Conservation (phyloP, 2,797 vertebrate genomes). For the Eupleurogrammus muticus region DNA sequence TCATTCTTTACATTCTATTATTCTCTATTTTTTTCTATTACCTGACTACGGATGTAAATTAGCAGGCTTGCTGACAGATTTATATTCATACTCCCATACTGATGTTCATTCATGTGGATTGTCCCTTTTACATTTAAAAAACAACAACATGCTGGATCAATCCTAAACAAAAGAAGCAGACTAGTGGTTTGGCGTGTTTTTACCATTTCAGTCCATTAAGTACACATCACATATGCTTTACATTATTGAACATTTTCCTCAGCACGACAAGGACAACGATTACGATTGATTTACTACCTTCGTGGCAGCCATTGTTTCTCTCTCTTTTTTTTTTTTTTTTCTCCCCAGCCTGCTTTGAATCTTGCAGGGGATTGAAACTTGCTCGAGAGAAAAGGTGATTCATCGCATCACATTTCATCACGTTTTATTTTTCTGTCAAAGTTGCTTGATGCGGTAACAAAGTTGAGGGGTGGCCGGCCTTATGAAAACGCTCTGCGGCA, state of each 20-base stretch:
- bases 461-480: constrained; percentile 26
- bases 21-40: no score
- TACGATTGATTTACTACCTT: constrained; percentile 67
- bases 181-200: constrained; percentile 44
- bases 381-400: constrained; percentile 49
- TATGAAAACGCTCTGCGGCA: constrained; percentile 20
- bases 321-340: constrained; percentile 60
- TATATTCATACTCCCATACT: no score
- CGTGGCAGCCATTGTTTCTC: constrained; percentile 54
- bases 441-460: constrained; percentile 61
- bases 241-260: constrained; percentile 56
- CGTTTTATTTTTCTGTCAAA: constrained; percentile 67
- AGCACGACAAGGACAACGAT: constrained; percentile 46
- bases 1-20: no score
- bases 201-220: constrained; percentile 44
- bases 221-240: constrained; percentile 56
- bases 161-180: constrained; percentile 10
- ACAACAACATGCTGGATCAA: constrained; percentile 23
- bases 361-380: constrained; percentile 45
- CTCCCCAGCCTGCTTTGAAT: constrained; percentile 59
- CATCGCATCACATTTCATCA: constrained; percentile 63
- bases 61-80: no score
- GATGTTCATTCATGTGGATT: no score
- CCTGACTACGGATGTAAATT: no score
- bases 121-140: no score